These are phyloP conservation scores for Ellobius talpinus DNA, from an alignment of 2,113 vertebrate genomes.

Conservation along the genomic window DNA sequence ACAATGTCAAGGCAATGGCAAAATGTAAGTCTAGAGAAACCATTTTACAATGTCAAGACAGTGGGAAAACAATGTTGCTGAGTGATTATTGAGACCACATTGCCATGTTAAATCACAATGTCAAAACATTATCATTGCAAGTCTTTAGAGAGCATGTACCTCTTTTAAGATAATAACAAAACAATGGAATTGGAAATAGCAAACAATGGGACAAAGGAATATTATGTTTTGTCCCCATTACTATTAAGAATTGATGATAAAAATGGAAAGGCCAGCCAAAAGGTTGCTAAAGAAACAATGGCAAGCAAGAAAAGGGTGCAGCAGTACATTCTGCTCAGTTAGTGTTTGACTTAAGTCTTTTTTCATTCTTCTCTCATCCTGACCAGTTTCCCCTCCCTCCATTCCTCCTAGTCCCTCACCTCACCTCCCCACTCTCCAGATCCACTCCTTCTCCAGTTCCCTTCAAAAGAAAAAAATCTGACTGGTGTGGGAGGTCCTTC, in stretches of 20 bases:
- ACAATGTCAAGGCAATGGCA: conserved; percentile 89
- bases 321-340: not conserved
- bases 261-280: conserved; percentile 68
- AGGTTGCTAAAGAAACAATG: conserved; percentile 54
- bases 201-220: conserved; percentile 79
- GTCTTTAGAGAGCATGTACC: conserved; percentile 76
- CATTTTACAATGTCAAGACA: conserved; percentile 89
- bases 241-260: conserved; percentile 49
- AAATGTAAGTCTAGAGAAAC: conserved; percentile 89
- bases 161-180: conserved; percentile 78
- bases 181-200: conserved; percentile 80
- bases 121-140: conserved; percentile 88
- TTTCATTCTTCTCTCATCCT: not conserved
- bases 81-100: conserved; percentile 88
- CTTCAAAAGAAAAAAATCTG: not conserved
- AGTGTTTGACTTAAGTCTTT: conserved; percentile 33
- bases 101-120: conserved; percentile 87
- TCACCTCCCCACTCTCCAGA: not conserved
- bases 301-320: not conserved
- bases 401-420: not conserved
- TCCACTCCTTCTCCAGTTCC: not conserved
- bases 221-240: conserved; percentile 42
- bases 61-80: conserved; percentile 87
- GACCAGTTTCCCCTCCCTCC: not conserved
- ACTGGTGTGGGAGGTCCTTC: too few relatives aligned